Evolutionary conservation across 2,113 vertebrate genomes (phyloP).

Genomic region (Tylochromis polylepis): DNA sequence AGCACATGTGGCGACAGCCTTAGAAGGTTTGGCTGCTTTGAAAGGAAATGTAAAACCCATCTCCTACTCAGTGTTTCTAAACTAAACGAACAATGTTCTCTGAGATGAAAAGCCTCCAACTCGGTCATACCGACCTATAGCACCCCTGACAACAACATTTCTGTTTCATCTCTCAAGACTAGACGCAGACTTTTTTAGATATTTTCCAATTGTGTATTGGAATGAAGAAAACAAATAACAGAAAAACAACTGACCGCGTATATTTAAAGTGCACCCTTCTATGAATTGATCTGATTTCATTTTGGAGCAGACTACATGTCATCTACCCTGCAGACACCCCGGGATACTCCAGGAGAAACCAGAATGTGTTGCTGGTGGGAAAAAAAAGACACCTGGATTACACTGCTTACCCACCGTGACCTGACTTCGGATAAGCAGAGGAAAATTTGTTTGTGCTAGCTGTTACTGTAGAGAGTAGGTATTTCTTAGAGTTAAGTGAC

Average conservation of each 20-base stretch:
- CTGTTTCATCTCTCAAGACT: neutral
- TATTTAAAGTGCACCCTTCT: neutral
- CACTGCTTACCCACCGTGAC: neutral
- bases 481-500: neutral
- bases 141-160: neutral
- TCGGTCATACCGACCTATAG: neutral
- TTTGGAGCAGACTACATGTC: neutral
- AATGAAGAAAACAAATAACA: neutral
- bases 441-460: neutral
- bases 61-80: conserved; percentile 3
- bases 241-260: neutral
- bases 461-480: neutral
- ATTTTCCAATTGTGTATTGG: neutral
- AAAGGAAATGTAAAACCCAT: conserved; percentile 36
- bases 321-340: neutral
- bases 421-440: neutral
- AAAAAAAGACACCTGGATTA: neutral
- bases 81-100: conserved; percentile 3
- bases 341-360: neutral
- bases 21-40: conserved; percentile 7
- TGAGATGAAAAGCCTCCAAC: neutral
- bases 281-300: neutral
- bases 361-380: neutral
- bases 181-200: neutral
- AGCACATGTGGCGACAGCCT: conserved; percentile 33